These are phyloP conservation scores for Acrobasis repandana DNA, from an alignment of 2,888 invertebrate species.

Conservation along the genomic window DNA sequence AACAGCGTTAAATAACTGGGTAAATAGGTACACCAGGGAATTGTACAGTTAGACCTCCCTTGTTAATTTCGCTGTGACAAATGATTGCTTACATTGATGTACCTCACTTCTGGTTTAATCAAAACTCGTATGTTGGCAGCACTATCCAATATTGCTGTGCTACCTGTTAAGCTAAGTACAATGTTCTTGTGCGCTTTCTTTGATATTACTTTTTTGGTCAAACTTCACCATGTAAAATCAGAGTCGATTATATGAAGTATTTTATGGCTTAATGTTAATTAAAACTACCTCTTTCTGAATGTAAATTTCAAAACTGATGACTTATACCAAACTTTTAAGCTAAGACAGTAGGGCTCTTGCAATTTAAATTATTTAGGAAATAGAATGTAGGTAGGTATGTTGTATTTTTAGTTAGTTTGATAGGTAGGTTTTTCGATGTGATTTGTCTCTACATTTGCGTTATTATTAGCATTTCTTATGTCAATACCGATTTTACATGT, in stretches of 20 bases:
- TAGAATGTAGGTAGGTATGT: slow-evolving; percentile 82
- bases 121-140: slow-evolving; percentile 71
- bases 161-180: slow-evolving; percentile 47
- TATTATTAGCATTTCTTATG: slow-evolving; percentile 84
- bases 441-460: slow-evolving; percentile 83
- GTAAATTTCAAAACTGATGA: slow-evolving; percentile 79
- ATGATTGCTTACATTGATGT: slow-evolving; percentile 75
- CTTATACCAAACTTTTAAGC: slow-evolving; percentile 76
- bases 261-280: slow-evolving; percentile 71
- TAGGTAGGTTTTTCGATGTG: slow-evolving; percentile 81
- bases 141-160: slow-evolving; percentile 49
- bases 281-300: slow-evolving; percentile 80
- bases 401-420: slow-evolving; percentile 81
- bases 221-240: slow-evolving; percentile 76
- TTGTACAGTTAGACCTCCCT: slow-evolving; percentile 83
- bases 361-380: slow-evolving; percentile 69
- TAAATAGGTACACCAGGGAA: slow-evolving; percentile 79
- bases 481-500: slow-evolving; percentile 84
- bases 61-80: slow-evolving; percentile 81
- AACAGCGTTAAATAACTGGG: no score
- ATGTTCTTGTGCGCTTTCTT: slow-evolving; percentile 52
- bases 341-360: slow-evolving; percentile 55
- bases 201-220: slow-evolving; percentile 73
- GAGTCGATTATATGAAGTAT: slow-evolving; percentile 73
- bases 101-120: slow-evolving; percentile 68